phyloP scores from a whole-genome alignment of 2,797 vertebrate genomes.

The Gymnoscopelus microlampas region DNA sequence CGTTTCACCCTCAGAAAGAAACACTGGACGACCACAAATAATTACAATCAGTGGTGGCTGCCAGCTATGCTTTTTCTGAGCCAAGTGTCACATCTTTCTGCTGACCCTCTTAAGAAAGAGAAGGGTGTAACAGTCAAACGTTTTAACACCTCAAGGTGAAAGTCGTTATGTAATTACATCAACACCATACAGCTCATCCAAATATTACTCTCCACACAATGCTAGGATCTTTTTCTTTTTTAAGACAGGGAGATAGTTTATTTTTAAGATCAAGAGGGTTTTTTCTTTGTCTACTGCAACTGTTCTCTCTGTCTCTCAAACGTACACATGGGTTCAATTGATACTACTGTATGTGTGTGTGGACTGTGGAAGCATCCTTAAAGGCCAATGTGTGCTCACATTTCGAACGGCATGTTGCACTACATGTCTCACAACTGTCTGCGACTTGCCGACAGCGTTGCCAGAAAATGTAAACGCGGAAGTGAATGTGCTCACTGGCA shows the following conservation, averaged over 20 bases:
- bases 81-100: constrained; percentile 64
- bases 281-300: neutral
- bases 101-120: constrained; percentile 45
- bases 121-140: constrained; percentile 59
- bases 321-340: constrained; percentile 44
- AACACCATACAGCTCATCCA: constrained; percentile 63
- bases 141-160: constrained; percentile 68
- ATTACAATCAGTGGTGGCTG: constrained; percentile 73
- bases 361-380: constrained; percentile 36
- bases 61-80: constrained; percentile 68
- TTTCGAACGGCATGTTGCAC: no score
- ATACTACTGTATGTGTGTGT: constrained; percentile 39
- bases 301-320: constrained; percentile 26
- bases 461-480: no score
- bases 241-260: neutral
- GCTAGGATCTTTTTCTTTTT: constrained; percentile 10
- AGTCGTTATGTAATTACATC: constrained; percentile 58
- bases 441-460: no score
- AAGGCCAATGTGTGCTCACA: neutral
- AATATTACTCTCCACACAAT: constrained; percentile 56
- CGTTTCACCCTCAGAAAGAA: constrained; percentile 66
- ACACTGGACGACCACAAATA: constrained; percentile 61
- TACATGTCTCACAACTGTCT: no score
- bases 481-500: no score
- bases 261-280: neutral